These are phyloP conservation scores for Hippocampus kuda DNA, from an alignment of 2,797 vertebrate species.

Conservation along the genomic window DNA sequence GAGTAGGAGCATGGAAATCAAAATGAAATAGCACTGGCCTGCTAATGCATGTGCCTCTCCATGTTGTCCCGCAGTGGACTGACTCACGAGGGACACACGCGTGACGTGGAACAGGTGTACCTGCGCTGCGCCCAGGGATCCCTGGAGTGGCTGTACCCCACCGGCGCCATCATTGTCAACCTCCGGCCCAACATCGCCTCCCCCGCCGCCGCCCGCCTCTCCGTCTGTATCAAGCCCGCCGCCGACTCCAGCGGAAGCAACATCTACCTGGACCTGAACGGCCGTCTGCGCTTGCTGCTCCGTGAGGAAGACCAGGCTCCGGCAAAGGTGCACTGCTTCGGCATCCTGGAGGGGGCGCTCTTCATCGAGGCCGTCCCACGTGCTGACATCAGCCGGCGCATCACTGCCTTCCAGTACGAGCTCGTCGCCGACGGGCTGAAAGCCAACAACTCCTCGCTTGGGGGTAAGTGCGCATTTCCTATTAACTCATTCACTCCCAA, in stretches of 20 bases:
- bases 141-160: constrained; percentile 96
- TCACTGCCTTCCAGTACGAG: constrained; percentile 91
- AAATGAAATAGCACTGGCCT: too few species aligned
- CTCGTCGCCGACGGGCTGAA: constrained; percentile 71
- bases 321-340: constrained; percentile 79
- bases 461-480: constrained; percentile 55
- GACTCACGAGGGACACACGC: constrained; percentile 84
- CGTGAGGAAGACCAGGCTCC: constrained; percentile 69
- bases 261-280: constrained; percentile 92
- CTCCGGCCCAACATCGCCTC: constrained; percentile 83
- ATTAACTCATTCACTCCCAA: too few species aligned
- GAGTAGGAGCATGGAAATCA: too few species aligned
- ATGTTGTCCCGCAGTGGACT: constrained; percentile 70
- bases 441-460: constrained; percentile 63
- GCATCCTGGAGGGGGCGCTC: constrained; percentile 80
- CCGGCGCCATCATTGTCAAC: constrained; percentile 93
- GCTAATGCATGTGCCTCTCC: too few species aligned
- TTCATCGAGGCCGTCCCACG: constrained; percentile 89
- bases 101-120: constrained; percentile 98
- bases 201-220: constrained; percentile 69
- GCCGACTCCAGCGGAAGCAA: constrained; percentile 83
- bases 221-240: constrained; percentile 89
- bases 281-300: constrained; percentile 85
- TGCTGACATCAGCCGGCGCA: constrained; percentile 87
- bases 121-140: constrained; percentile 87